These are phyloP conservation scores for Nothobranchius furzeri DNA, from an alignment of 2,113 vertebrate genomes.

Conservation along the genomic window DNA sequence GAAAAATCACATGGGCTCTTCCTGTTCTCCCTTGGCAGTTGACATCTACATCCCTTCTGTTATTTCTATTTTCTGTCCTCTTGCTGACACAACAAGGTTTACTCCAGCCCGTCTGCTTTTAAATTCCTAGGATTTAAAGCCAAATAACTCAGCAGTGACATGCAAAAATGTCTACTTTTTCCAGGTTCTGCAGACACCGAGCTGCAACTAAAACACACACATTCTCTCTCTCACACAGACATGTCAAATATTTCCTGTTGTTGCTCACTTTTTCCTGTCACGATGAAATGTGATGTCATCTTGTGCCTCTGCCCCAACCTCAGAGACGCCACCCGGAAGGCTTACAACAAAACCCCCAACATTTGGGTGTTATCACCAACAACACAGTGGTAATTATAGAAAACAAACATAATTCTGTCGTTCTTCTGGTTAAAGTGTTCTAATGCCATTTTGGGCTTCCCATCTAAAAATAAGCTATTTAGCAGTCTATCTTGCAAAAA, in stretches of 20 bases:
- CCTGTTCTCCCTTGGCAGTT: background rate
- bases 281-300: conserved; percentile 52
- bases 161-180: background rate
- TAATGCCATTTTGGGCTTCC: no score
- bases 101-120: conserved; percentile 52
- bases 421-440: no score
- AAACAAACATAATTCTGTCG: no score
- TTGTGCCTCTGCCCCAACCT: conserved; percentile 20
- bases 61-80: conserved; percentile 48
- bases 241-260: conserved; percentile 75
- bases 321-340: no score
- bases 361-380: no score
- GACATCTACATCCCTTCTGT: conserved; percentile 6
- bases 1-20: no score
- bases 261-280: conserved; percentile 72
- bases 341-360: no score
- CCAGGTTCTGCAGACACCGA: conserved; percentile 3
- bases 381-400: no score
- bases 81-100: conserved; percentile 61
- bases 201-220: background rate
- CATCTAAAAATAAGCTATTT: no score
- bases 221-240: conserved; percentile 10
- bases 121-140: conserved; percentile 1
- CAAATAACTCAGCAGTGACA: conserved; percentile 1
- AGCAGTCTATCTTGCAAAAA: no score